Evolutionary conservation across 2,113 vertebrate species (phyloP).

Genomic region (Brachyhypopomus gauderio): DNA sequence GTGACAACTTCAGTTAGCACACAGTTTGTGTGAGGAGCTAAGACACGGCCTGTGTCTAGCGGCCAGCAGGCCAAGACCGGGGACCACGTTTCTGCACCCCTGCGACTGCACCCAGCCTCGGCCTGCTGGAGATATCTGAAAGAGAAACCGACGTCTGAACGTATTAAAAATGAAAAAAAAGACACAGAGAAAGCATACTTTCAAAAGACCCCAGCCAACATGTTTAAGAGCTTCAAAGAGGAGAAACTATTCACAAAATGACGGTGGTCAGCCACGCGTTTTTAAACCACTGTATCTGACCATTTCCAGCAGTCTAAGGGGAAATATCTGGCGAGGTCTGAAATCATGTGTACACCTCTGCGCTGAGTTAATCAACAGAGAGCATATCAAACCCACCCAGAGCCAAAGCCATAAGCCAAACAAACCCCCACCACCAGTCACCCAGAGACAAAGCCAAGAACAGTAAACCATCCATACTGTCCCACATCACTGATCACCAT

Average conservation of each 20-base stretch:
- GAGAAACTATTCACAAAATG: background rate
- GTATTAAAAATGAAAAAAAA: background rate
- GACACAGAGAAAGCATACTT: background rate
- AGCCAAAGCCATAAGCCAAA: background rate
- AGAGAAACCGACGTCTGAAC: background rate
- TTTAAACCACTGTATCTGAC: background rate
- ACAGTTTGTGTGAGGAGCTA: background rate
- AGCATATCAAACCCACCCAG: background rate
- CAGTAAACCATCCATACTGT: background rate
- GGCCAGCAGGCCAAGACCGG: background rate
- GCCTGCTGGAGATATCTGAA: background rate
- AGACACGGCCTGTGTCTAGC: background rate
- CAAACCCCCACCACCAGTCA: constrained; percentile 38
- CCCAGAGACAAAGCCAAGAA: constrained; percentile 39
- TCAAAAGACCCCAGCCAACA: too few species aligned
- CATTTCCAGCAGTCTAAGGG: background rate
- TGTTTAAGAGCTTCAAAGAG: background rate
- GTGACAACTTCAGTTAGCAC: constrained; percentile 33
- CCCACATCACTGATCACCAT: background rate
- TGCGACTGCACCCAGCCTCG: too few species aligned
- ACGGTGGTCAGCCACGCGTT: background rate
- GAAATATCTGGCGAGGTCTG: background rate
- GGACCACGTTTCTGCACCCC: too few species aligned
- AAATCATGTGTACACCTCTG: background rate
- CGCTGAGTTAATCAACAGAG: background rate